Evolutionary conservation across 2,113 vertebrate species (phyloP).

Genomic region (Ceyx melanurus): DNA sequence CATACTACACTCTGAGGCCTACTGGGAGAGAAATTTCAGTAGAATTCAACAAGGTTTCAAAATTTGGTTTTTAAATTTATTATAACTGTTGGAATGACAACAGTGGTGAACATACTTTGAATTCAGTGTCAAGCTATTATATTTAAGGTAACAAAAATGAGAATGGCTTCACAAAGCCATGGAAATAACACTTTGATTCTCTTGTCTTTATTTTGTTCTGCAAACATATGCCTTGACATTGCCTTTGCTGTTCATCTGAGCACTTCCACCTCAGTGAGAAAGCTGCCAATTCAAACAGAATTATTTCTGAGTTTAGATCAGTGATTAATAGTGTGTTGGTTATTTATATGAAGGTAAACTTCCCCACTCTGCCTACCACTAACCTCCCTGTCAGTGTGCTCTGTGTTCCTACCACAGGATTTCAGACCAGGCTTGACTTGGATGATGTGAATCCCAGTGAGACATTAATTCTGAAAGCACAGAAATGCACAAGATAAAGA

Average conservation of each 20-base stretch:
- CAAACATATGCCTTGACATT: not conserved
- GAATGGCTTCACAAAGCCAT: not conserved
- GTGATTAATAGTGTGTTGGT: not conserved
- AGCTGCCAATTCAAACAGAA: not conserved
- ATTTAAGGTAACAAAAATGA: not conserved
- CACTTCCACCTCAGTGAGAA: not conserved
- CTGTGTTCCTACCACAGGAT: not conserved
- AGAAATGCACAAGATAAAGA: not conserved
- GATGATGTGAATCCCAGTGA: not conserved
- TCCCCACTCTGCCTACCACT: not conserved
- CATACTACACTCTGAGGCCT: not conserved
- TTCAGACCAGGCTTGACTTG: not conserved
- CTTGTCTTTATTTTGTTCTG: not conserved
- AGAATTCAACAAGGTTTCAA: not conserved
- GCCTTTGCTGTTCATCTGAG: not conserved
- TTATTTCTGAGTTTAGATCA: not conserved
- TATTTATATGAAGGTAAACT: not conserved
- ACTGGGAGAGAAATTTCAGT: not conserved
- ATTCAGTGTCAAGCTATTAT: not conserved
- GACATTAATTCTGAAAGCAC: not conserved
- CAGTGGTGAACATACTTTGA: not conserved
- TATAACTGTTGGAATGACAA: not conserved
- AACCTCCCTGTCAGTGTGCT: not conserved
- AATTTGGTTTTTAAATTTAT: not conserved
- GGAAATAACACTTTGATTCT: not conserved